These are phyloP conservation scores for Periphyllus acericola DNA, from an alignment of 2,888 invertebrate species.

Conservation along the genomic window DNA sequence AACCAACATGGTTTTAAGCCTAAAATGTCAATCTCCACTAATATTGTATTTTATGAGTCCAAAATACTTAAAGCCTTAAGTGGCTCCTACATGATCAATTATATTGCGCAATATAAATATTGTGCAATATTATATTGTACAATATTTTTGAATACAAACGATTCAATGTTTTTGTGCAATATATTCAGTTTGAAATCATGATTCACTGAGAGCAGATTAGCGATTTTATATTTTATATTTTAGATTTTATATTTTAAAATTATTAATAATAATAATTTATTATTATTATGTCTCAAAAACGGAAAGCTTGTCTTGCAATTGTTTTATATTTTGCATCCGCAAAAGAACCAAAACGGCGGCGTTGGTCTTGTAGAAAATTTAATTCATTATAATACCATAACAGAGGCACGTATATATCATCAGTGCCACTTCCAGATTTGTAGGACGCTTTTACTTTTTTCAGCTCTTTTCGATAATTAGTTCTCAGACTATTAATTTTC, in stretches of 20 bases:
- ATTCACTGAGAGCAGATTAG: neutral
- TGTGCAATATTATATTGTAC: conserved; percentile 26
- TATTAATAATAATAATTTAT: too few species aligned
- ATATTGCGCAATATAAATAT: neutral
- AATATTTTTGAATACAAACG: conserved; percentile 29
- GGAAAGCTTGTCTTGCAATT: conserved; percentile 14
- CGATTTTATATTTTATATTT: too few species aligned
- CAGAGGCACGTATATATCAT: too few species aligned
- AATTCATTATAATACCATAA: too few species aligned
- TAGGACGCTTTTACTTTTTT: conserved; percentile 3
- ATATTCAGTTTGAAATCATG: neutral
- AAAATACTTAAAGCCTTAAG: too few species aligned
- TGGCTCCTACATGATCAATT: too few species aligned
- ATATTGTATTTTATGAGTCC: too few species aligned
- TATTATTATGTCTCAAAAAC: conserved; percentile 22
- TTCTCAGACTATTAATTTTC: conserved; percentile 8
- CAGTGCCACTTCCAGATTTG: too few species aligned
- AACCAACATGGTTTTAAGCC: too few species aligned
- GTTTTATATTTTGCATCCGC: conserved; percentile 21
- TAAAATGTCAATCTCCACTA: too few species aligned
- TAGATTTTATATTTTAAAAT: too few species aligned
- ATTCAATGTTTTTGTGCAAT: conserved; percentile 18
- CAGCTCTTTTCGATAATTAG: neutral
- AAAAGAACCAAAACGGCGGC: conserved; percentile 21
- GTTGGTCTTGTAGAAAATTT: too few species aligned